These are phyloP conservation scores for Urocitellus parryii DNA, from an alignment of 2,113 vertebrate species.

Conservation along the genomic window DNA sequence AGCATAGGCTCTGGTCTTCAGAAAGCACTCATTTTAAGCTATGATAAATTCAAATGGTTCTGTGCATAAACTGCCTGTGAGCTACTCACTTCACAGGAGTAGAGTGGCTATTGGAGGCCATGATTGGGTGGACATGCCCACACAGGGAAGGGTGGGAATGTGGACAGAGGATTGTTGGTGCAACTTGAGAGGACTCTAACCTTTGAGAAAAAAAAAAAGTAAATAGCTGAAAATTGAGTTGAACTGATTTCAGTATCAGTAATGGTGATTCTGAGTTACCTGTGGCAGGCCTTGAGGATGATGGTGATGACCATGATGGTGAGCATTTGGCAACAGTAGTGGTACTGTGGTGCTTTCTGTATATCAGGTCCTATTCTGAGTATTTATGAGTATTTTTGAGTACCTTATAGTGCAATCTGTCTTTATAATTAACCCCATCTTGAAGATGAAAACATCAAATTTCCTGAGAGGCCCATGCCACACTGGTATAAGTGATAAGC, in stretches of 20 bases:
- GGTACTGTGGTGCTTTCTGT: not conserved
- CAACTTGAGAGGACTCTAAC: not conserved
- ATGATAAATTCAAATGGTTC: not conserved
- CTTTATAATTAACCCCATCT: not conserved
- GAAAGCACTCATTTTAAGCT: not conserved
- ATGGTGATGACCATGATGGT: not conserved
- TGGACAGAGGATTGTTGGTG: not conserved
- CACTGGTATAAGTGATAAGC: not conserved
- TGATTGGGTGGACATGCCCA: not conserved
- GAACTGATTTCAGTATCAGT: not conserved
- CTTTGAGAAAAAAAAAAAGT: not conserved
- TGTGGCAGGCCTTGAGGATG: not conserved
- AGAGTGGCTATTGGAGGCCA: not conserved
- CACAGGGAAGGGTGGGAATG: not conserved
- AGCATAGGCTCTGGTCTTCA: not conserved
- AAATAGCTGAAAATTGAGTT: not conserved
- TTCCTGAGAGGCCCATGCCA: not conserved
- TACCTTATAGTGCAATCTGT: not conserved
- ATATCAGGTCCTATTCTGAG: not conserved
- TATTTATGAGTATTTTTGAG: not conserved
- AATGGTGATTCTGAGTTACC: not conserved
- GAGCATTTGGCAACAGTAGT: not conserved
- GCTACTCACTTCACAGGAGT: not conserved
- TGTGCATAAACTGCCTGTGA: not conserved
- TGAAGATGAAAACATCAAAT: not conserved